phyloP scores from a whole-genome alignment of 2,113 vertebrate genomes.

The Prolemur simus region DNA sequence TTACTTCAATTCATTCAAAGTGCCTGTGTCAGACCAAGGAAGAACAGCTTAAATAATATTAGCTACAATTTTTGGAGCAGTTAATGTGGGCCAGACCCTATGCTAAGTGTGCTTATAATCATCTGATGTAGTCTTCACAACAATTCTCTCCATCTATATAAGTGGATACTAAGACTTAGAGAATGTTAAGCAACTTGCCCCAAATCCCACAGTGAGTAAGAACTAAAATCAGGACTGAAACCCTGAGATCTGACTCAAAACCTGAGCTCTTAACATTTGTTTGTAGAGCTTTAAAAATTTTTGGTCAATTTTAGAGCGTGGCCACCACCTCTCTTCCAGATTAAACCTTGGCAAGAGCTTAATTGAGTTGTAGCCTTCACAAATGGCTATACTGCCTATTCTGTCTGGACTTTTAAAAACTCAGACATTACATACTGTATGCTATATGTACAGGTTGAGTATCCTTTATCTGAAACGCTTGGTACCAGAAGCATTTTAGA shows the following conservation, averaged over 20 bases:
- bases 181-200: constrained; percentile 12
- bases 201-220: background rate
- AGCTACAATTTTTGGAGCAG: background rate
- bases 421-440: background rate
- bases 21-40: background rate
- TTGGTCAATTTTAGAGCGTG: background rate
- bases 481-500: background rate
- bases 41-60: background rate
- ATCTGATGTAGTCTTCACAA: background rate
- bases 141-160: constrained; percentile 23
- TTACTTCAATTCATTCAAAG: background rate
- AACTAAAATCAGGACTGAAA: background rate
- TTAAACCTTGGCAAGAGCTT: background rate
- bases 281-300: background rate
- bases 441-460: background rate
- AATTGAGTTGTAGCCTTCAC: background rate
- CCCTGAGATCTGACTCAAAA: background rate
- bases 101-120: background rate
- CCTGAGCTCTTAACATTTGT: background rate
- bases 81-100: background rate
- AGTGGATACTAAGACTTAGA: constrained; percentile 32
- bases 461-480: background rate
- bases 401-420: background rate
- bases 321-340: background rate
- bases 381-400: background rate